Evolutionary conservation across 30 jellyfish, hydroid and myxozoan genomes (phyloP).

Genomic region (Cassiopea xamachana): DNA sequence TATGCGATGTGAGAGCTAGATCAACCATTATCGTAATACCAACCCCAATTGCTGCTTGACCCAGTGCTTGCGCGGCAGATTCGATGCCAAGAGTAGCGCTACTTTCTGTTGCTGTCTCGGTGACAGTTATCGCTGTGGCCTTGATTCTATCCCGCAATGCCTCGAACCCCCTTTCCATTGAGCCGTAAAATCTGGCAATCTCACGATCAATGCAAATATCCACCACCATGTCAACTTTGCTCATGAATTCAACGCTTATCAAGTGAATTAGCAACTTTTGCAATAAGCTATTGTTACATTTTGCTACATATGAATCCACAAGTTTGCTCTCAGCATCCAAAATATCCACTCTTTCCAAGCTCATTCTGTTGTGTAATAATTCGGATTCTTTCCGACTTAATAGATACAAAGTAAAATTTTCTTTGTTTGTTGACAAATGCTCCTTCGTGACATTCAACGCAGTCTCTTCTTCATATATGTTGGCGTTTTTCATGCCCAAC

Average conservation of each 20-base stretch:
- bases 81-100: slow-evolving; percentile 98
- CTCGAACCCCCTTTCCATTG: slow-evolving; percentile 15
- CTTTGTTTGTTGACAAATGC: not conserved
- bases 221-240: slow-evolving; percentile 28
- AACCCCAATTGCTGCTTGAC: slow-evolving; percentile 94
- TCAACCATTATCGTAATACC: slow-evolving; percentile 85
- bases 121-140: slow-evolving; percentile 83
- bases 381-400: not conserved
- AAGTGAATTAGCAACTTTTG: slow-evolving; percentile 3
- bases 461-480: not conserved
- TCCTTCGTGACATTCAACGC: not conserved
- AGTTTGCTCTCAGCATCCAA: not conserved
- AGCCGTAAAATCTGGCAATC: slow-evolving; percentile 47
- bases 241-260: not conserved
- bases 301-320: not conserved
- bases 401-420: not conserved
- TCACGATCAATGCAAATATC: slow-evolving; percentile 51
- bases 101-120: slow-evolving; percentile 96
- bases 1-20: slow-evolving; percentile 92
- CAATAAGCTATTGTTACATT: not conserved
- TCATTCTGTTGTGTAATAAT: not conserved
- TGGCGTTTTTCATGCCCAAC: not conserved
- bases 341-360: not conserved
- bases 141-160: slow-evolving; percentile 75
- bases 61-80: slow-evolving; percentile 97